Base-by-base conservation (phyloP, 2,113 vertebrate genomes). In the Lethenteron reissneri region DNA sequence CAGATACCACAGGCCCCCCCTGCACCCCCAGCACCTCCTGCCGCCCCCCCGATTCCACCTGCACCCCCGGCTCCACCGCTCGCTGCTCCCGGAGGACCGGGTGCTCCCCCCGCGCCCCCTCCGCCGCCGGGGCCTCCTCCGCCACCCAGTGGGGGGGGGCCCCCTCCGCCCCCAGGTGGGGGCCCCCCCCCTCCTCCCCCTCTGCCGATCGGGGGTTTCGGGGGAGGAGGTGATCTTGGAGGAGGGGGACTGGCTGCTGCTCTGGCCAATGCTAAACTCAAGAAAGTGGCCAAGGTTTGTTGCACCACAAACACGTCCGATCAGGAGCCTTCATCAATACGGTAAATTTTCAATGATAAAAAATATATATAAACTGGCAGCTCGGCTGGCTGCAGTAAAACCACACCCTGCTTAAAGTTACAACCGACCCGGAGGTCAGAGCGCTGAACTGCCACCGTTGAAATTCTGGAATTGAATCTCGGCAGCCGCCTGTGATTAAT, bases 191-290 rank as follows among this genome's bases (percentile, higher is more conserved):
- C 64, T 17, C 64, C 64, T 68, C 64, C 64, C 21, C 64, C 64
- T 8, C 64, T 68, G n/a, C 64, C 64, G 9, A n/a, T 25, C 25
- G n/a, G n/a, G 8, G 25, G 64, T 68, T n/a, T n/a, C n/a, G 10
- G 64, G n/a, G 64, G 64, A 17, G 9, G 9, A 10, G 64, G 9
- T 68, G 64, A 10, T 68, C 9, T 11, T 0, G 75, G 78, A 0
- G 81, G 75, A 1, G 82, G 81, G 0, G 86, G 85, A 10, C 78
- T 90, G 72, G 88, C 87, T 0, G 84, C 86, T 12, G 88, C 88
- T 17, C 74, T 94, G 2, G 86, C 86, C 0, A 85, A 80, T 57
- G 88, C 89, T 14, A 94, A 89, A 80, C 86, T 94, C 58, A 86
- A 84, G 72, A 92, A 85, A 81, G 78, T 83, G 4, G 77, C 83